These are phyloP conservation scores for Agrochola lychnidis DNA, from an alignment of 2,888 invertebrate genomes.

Conservation along the genomic window DNA sequence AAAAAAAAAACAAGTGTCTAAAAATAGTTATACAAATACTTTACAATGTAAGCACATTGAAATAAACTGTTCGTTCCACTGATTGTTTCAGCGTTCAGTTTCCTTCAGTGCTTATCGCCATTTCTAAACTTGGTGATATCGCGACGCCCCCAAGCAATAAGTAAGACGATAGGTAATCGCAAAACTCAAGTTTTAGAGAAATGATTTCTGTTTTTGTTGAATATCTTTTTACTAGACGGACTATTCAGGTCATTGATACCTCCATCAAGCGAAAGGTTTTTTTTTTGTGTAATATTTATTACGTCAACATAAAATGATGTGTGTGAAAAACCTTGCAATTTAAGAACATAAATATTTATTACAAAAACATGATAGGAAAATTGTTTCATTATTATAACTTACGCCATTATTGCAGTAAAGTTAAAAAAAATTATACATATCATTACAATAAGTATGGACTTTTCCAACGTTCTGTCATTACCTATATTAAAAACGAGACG, in stretches of 20 bases:
- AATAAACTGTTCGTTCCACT: background rate
- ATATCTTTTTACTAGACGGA: background rate
- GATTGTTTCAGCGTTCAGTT: background rate
- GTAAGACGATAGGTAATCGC: background rate
- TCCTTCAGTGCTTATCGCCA: background rate
- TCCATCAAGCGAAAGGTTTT: background rate
- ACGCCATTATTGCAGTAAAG: no score
- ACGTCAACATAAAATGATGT: background rate
- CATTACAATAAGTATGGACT: no score
- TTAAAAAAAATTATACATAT: no score
- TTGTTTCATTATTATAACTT: no score
- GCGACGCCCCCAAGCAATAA: no score
- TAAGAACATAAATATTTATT: background rate
- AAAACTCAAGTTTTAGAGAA: background rate
- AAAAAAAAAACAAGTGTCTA: no score
- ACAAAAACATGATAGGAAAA: background rate
- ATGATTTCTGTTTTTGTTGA: background rate
- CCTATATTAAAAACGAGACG: no score
- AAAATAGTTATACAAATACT: no score
- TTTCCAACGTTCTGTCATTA: no score
- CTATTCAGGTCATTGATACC: background rate
- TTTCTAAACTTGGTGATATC: background rate
- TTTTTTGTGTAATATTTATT: background rate
- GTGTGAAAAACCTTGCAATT: background rate
- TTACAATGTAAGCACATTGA: background rate